These are phyloP conservation scores for Sakesphorus luctuosus DNA, from an alignment of 2,113 vertebrate species.

Conservation along the genomic window DNA sequence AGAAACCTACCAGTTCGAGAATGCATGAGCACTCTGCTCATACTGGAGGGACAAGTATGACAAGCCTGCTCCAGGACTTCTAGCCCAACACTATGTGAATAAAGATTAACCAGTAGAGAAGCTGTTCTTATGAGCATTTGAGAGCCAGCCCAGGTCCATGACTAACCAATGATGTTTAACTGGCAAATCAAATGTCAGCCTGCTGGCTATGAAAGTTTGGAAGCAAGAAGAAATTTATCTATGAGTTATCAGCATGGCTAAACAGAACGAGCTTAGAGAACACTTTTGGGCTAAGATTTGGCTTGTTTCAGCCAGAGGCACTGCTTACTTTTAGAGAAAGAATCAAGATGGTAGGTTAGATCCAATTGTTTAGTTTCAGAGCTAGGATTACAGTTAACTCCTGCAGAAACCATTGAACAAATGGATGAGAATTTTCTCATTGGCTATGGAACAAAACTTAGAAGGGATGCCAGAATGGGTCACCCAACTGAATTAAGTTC, in stretches of 20 bases:
- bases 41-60: neutral
- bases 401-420: neutral
- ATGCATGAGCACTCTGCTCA: neutral
- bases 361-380: neutral
- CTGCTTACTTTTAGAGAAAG: neutral
- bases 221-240: neutral
- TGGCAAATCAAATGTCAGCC: neutral
- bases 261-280: neutral
- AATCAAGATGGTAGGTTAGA: neutral
- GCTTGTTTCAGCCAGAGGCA: neutral
- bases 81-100: accelerated
- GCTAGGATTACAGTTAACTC: neutral
- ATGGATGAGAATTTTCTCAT: neutral
- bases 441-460: neutral
- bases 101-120: neutral
- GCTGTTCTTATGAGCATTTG: neutral
- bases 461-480: neutral
- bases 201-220: neutral
- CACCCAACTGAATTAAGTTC: neutral
- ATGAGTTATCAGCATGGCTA: neutral
- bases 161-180: neutral
- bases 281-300: neutral
- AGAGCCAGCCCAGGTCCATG: neutral
- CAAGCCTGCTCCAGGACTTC: neutral
- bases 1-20: neutral